These are phyloP conservation scores for Bubalus kerabau DNA, from an alignment of 2,113 vertebrate species.

Conservation along the genomic window DNA sequence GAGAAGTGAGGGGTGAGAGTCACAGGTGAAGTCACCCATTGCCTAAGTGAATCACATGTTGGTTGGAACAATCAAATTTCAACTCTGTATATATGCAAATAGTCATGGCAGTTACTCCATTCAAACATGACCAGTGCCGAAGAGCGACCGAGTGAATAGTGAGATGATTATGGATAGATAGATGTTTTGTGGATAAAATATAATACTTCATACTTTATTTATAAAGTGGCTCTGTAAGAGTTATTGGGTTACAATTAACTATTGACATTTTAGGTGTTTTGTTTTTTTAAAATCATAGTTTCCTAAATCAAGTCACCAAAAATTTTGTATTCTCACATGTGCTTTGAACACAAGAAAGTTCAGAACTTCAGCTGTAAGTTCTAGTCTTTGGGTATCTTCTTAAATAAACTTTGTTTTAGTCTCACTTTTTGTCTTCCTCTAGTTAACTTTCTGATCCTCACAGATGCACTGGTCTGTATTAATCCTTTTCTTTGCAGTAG, in stretches of 20 bases:
- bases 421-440: neutral
- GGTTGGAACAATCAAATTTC: neutral
- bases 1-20: neutral
- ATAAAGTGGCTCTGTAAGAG: neutral
- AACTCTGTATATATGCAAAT: neutral
- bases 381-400: neutral
- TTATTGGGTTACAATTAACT: neutral
- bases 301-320: neutral
- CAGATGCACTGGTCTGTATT: neutral
- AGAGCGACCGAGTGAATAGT: neutral
- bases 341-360: neutral
- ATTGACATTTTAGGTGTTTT: neutral
- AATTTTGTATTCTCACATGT: neutral
- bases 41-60: neutral
- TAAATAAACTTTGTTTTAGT: neutral
- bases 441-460: neutral
- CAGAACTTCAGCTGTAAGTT: neutral
- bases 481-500: neutral
- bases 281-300: neutral
- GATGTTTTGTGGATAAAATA: neutral
- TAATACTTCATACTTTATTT: neutral
- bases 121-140: neutral
- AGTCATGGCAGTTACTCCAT: neutral
- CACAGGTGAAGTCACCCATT: neutral
- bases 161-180: neutral